These are phyloP conservation scores for Ametastegia equiseti DNA, from an alignment of 2,888 invertebrate genomes.

Conservation along the genomic window DNA sequence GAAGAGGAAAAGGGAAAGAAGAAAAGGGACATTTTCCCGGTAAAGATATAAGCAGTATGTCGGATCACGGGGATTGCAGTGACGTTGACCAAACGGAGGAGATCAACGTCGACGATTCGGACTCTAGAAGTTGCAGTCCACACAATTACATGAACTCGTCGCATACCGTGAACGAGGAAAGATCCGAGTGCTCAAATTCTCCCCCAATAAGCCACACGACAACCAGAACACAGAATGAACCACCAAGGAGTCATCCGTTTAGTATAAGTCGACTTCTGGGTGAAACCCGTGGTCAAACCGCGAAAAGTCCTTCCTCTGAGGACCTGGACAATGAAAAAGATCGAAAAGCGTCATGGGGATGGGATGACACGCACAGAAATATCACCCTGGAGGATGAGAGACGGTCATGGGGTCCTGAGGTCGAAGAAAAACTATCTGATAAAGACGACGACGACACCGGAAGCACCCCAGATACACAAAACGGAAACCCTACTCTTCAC, in stretches of 20 bases:
- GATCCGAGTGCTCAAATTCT: conserved; percentile 49
- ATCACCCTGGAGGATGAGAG: conserved; percentile 67
- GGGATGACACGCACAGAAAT: conserved; percentile 67
- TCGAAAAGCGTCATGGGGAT: conserved; percentile 67
- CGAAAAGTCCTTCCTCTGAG: conserved; percentile 64
- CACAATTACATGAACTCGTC: conserved; percentile 65
- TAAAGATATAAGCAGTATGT: conserved; percentile 60
- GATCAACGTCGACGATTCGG: conserved; percentile 73
- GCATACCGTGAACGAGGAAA: conserved; percentile 61
- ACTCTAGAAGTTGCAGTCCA: conserved; percentile 70
- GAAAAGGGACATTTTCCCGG: not conserved
- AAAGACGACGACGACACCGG: conserved; percentile 69
- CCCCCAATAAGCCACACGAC: conserved; percentile 63
- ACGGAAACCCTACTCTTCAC: conserved; percentile 62
- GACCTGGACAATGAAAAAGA: conserved; percentile 71
- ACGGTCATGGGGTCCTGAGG: conserved; percentile 70
- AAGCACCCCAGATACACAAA: conserved; percentile 68
- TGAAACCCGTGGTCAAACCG: conserved; percentile 63
- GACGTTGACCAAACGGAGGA: conserved; percentile 73
- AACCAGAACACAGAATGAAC: conserved; percentile 66
- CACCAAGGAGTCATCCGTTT: conserved; percentile 71
- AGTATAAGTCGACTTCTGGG: conserved; percentile 73
- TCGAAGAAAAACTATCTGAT: conserved; percentile 69
- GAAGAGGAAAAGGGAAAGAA: not conserved
- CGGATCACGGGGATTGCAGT: conserved; percentile 69